Evolutionary conservation across 2,797 vertebrate genomes (phyloP).

Genomic region (Galagoides demidoff): DNA sequence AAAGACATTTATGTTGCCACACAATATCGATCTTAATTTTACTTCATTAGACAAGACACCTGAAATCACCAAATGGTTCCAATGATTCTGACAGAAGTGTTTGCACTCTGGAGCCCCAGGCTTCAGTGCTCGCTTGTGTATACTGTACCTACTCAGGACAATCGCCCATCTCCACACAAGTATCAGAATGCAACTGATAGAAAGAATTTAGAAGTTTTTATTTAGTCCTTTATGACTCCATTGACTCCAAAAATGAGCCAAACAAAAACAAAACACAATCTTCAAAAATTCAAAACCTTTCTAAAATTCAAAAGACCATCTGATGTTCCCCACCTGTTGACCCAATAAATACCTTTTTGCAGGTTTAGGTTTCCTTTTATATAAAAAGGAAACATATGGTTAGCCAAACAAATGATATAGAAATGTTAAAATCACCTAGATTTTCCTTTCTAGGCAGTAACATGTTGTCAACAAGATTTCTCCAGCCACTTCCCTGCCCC

Average conservation of each 20-base stretch:
- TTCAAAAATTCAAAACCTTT: neutral
- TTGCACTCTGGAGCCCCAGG: neutral
- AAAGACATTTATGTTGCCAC: neutral
- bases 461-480: neutral
- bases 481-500: neutral
- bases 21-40: neutral
- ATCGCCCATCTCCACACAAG: neutral
- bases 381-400: slow-evolving; percentile 31
- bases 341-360: neutral
- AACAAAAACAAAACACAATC: slow-evolving; percentile 61
- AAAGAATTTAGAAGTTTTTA: slow-evolving; percentile 40
- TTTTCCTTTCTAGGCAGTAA: slow-evolving; percentile 32
- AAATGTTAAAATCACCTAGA: neutral
- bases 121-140: neutral
- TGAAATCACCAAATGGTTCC: neutral
- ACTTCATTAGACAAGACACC: neutral
- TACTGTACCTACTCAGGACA: neutral
- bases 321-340: neutral
- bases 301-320: slow-evolving; percentile 18
- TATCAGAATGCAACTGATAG: neutral
- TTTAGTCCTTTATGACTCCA: slow-evolving; percentile 20
- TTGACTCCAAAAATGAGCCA: neutral
- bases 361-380: neutral
- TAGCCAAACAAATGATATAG: neutral
- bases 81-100: neutral